A percentile compares a stretch with the other conserved stretches of the same genome.
phyloP scores from a whole-genome alignment of 2,113 vertebrate species.

The Micromys minutus region DNA sequence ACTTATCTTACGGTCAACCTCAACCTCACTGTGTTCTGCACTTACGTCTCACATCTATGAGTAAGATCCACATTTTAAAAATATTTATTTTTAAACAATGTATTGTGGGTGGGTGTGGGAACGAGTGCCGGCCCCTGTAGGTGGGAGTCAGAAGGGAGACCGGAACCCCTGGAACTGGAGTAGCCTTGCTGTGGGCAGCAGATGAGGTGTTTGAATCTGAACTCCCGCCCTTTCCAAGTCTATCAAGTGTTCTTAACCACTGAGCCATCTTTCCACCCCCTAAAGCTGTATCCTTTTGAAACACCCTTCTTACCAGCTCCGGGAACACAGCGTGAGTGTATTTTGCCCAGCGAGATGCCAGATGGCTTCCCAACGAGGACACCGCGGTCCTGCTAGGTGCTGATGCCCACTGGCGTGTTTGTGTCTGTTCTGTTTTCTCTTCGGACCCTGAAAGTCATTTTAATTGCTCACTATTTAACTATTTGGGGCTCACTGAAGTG shows the following conservation, averaged over 20 bases:
- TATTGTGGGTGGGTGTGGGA: too few relatives aligned
- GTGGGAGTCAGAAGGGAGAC: background rate
- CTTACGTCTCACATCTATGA: background rate
- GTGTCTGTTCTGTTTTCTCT: conserved; percentile 1
- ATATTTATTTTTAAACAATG: background rate
- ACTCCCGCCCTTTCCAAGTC: background rate
- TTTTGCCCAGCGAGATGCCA: conserved; percentile 10
- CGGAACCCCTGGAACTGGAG: background rate
- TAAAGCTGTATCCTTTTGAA: background rate
- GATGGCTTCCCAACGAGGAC: conserved; percentile 47
- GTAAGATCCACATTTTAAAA: background rate
- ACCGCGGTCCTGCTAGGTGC: background rate
- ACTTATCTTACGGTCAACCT: conserved; percentile 10
- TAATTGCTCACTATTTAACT: conserved; percentile 40
- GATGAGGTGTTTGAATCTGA: background rate
- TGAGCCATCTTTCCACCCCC: background rate
- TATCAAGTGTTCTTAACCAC: background rate
- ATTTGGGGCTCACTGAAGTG: background rate
- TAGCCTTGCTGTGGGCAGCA: background rate
- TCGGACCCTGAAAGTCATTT: background rate
- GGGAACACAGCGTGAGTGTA: background rate
- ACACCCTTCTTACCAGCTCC: background rate
- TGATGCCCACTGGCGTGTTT: background rate
- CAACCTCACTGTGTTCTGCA: background rate
- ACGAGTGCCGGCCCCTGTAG: background rate